Evolutionary conservation across 2,797 vertebrate species (phyloP), one percentile per base, ranked within the genome.

Genomic region (Thalassophryne amazonica): DNA sequence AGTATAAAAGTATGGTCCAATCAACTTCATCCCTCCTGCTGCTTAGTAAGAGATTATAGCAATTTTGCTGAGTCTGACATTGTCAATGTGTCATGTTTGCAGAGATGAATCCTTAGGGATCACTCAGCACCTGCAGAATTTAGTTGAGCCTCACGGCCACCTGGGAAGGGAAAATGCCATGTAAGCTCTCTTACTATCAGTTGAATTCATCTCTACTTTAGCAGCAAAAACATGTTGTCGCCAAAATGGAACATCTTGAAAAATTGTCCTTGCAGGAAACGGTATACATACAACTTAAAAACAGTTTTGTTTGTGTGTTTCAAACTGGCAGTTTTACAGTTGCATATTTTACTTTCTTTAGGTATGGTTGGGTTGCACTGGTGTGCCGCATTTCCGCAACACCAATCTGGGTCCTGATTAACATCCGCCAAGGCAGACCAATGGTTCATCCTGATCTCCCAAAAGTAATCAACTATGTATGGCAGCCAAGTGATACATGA

Each of bases 61-160:
- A 83, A 83, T 84, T 88, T 69, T 39, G 77, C 87, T 84, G 80
- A 88, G 79, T 68, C 60, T 37, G 83, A 89, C 85, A 84, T 79
- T 79, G 78, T 72, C 60, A 63, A 67, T 81, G 65, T 81, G 73
- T 72, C 82, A 74, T 79, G 75, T 87, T 88, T 80, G 81, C 24
- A 52, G 53, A 54, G 60, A 78, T 61, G 69, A 60, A 60, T 80
- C 46, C 62, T 78, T 77, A 73, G 31, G 48, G 69, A 79, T 69
- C 76, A 67, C 73, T 55, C 76, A 78, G 80, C 78, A 65, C 46
- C 72, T 20, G 6, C 61, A 67, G 55, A 75, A 71, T 76, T 85
- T 78, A 80, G 65, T 64, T 50, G 43, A 70, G 64, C 64, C 47
- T 73, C 62, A 66, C 64, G 71, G 74, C 56, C 62, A 30, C 68